Evolutionary conservation across 2,113 vertebrate genomes (phyloP).

Genomic region (Perca fluviatilis): DNA sequence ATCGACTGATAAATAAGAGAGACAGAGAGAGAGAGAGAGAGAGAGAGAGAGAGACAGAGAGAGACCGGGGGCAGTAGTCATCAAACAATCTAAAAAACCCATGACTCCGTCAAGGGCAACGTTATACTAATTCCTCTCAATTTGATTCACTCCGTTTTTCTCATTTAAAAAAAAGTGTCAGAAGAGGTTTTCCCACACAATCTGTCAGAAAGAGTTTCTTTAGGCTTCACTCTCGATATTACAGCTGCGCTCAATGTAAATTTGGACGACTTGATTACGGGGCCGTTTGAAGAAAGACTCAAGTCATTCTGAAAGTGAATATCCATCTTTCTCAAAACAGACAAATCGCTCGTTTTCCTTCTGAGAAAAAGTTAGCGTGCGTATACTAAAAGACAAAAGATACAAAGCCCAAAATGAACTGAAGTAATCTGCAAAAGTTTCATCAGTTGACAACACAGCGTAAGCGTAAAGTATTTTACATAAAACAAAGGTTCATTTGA

Average conservation of each 20-base stretch:
- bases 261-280: slow-evolving; percentile 16
- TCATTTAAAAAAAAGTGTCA: not conserved
- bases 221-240: slow-evolving; percentile 22
- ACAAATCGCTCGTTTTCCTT: slow-evolving; percentile 3
- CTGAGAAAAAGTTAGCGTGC: not conserved
- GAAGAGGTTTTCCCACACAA: not conserved
- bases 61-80: not conserved
- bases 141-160: slow-evolving; percentile 30
- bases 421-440: not conserved
- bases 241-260: slow-evolving; percentile 15
- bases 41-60: not conserved
- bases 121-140: slow-evolving; percentile 3
- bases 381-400: not conserved
- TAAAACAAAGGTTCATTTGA: not conserved
- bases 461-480: not conserved
- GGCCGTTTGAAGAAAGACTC: not conserved
- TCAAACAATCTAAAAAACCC: slow-evolving; percentile 16
- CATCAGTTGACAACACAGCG: too few species aligned
- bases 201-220: slow-evolving; percentile 8
- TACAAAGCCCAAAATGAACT: not conserved
- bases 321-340: slow-evolving; percentile 11
- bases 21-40: not conserved
- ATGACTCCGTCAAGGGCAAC: not conserved
- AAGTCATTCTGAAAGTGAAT: not conserved
- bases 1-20: slow-evolving; percentile 16